phyloP scores from a whole-genome alignment of 2,888 invertebrate species.

The Scaptomyza tumidula region DNA sequence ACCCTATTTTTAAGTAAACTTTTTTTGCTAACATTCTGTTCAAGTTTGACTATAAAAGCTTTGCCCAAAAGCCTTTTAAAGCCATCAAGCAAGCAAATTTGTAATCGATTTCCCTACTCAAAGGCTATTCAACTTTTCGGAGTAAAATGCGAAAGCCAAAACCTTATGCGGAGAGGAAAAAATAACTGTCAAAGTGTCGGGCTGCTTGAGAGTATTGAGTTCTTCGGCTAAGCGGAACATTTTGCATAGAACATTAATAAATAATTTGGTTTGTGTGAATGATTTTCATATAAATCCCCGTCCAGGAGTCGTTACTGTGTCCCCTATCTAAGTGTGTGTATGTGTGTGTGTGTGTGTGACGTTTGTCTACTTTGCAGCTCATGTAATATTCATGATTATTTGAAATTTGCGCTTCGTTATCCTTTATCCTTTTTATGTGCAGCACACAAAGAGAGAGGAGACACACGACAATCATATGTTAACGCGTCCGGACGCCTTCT shows the following conservation, averaged over 20 bases:
- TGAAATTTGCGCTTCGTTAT: constrained; percentile 80
- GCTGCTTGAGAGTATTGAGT: constrained; percentile 24
- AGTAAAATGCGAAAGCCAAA: constrained; percentile 33
- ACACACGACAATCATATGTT: constrained; percentile 79
- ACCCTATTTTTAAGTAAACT: too few species aligned
- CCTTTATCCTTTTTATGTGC: constrained; percentile 74
- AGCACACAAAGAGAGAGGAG: constrained; percentile 25
- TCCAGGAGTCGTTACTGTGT: constrained; percentile 35
- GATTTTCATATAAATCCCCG: constrained; percentile 70
- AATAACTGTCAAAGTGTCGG: constrained; percentile 58
- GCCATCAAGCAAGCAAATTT: constrained; percentile 29
- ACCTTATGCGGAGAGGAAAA: neutral
- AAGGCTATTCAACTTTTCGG: constrained; percentile 20
- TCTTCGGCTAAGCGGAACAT: constrained; percentile 33
- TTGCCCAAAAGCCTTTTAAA: constrained; percentile 10
- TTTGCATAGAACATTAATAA: constrained; percentile 72
- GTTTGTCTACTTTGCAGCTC: constrained; percentile 77
- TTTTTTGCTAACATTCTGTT: too few species aligned
- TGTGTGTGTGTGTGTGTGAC: constrained; percentile 55
- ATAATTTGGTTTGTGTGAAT: constrained; percentile 76
- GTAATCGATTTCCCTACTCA: constrained; percentile 49
- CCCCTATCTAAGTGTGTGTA: constrained; percentile 21
- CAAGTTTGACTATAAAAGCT: too few species aligned
- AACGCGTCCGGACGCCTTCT: constrained; percentile 73
- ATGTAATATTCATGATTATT: constrained; percentile 81